Evolutionary conservation across 2,113 vertebrate genomes (phyloP).

Genomic region (Percopsis transmontana): DNA sequence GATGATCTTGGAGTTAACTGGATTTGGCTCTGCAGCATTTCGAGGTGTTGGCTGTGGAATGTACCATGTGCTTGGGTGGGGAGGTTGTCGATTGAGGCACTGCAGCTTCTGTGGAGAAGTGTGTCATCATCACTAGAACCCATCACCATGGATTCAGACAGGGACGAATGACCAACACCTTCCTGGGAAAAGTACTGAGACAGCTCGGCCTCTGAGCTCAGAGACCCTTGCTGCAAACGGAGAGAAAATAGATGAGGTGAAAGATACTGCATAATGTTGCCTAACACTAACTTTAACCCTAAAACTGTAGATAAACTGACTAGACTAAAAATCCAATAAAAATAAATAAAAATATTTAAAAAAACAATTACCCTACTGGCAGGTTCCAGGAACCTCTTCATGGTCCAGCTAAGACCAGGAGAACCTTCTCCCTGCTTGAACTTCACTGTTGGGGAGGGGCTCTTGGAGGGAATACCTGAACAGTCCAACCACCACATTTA

Average conservation of each 20-base stretch:
- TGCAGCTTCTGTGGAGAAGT: slow-evolving; percentile 76
- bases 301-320: background rate
- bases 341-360: background rate
- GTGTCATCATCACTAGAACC: slow-evolving; percentile 81
- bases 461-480: slow-evolving; percentile 84
- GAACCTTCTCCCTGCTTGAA: slow-evolving; percentile 76
- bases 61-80: slow-evolving; percentile 61
- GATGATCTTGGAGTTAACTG: no score
- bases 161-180: slow-evolving; percentile 68
- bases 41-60: slow-evolving; percentile 20
- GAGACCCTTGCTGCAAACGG: slow-evolving; percentile 81
- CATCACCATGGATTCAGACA: slow-evolving; percentile 74
- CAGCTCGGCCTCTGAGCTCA: slow-evolving; percentile 87
- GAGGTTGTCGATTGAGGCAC: slow-evolving; percentile 73
- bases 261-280: background rate
- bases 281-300: background rate
- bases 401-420: slow-evolving; percentile 83
- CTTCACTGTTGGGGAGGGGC: slow-evolving; percentile 79
- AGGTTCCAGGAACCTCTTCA: slow-evolving; percentile 84
- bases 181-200: slow-evolving; percentile 88
- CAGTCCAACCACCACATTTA: background rate
- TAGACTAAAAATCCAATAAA: background rate
- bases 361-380: slow-evolving; percentile 73
- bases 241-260: background rate
- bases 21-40: no score